Evolutionary conservation across 1,140 invertebrate species (phyloP).

Genomic region (Bombus terrestris): DNA sequence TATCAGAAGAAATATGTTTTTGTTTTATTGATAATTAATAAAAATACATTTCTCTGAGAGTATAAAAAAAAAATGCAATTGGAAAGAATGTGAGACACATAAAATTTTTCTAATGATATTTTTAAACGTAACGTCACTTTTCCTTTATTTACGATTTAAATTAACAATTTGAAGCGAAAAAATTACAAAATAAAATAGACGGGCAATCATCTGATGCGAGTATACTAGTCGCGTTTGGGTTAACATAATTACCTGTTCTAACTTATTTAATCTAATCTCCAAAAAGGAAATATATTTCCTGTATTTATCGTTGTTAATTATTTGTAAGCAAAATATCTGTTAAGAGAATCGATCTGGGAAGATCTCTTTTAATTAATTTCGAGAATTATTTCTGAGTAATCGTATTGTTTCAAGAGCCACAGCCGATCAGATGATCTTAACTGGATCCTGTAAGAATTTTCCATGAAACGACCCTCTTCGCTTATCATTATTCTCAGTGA

Average conservation of each 20-base stretch:
- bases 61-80: too few relatives aligned
- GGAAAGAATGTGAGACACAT: too few relatives aligned
- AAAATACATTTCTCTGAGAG: too few relatives aligned
- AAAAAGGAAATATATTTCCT: not conserved
- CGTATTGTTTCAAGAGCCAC: not conserved
- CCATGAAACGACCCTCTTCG: not conserved
- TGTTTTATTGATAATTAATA: too few relatives aligned
- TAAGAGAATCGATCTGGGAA: not conserved
- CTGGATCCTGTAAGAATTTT: not conserved
- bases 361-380: not conserved
- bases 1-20: too few relatives aligned
- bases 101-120: not conserved
- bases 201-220: too few relatives aligned
- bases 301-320: not conserved
- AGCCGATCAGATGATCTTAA: not conserved
- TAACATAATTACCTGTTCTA: too few relatives aligned
- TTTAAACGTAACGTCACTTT: not conserved
- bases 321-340: not conserved
- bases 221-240: too few relatives aligned
- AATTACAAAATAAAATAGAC: not conserved
- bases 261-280: not conserved
- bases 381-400: not conserved
- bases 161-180: not conserved
- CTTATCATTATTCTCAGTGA: not conserved
- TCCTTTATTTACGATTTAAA: not conserved